Conservation (phyloP, 1,140 invertebrate genomes). For the Pachyrhynchus sulphureomaculatus region DNA sequence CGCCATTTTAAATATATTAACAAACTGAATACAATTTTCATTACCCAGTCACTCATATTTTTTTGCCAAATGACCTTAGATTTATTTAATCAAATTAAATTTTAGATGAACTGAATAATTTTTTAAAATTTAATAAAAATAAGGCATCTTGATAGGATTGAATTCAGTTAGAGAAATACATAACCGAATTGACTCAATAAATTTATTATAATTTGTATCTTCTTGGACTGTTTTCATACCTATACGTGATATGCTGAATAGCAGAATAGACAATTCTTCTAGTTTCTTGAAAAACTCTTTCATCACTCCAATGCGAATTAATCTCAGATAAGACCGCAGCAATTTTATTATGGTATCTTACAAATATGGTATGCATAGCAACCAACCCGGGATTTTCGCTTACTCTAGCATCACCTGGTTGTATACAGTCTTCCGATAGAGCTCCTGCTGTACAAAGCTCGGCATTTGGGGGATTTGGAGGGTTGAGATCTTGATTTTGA, state of each 20-base stretch:
- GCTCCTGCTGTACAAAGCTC: constrained; percentile 66
- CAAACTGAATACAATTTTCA: too few relatives aligned
- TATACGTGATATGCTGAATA: constrained; percentile 85
- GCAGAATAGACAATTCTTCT: constrained; percentile 78
- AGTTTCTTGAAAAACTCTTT: constrained; percentile 85
- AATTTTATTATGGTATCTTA: constrained; percentile 89
- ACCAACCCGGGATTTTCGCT: constrained; percentile 87
- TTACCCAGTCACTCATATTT: too few relatives aligned
- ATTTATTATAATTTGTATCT: too few relatives aligned
- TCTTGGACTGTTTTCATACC: too few relatives aligned
- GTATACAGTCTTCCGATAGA: constrained; percentile 67
- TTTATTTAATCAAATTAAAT: too few relatives aligned
- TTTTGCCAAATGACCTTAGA: too few relatives aligned
- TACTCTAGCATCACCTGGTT: constrained; percentile 76
- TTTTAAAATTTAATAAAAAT: too few relatives aligned
- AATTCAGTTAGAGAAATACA: too few relatives aligned
- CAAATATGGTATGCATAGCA: constrained; percentile 83
- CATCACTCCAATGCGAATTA: constrained; percentile 86
- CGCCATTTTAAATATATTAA: too few relatives aligned
- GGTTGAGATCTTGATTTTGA: constrained; percentile 57
- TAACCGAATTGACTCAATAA: too few relatives aligned
- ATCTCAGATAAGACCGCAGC: constrained; percentile 72
- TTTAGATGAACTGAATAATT: too few relatives aligned
- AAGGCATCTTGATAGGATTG: too few relatives aligned
- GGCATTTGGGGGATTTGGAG: constrained; percentile 55